Evolutionary conservation across 2,888 invertebrate species (phyloP), one percentile per base, ranked within the genome.

Genomic region (Gordius sp.): DNA sequence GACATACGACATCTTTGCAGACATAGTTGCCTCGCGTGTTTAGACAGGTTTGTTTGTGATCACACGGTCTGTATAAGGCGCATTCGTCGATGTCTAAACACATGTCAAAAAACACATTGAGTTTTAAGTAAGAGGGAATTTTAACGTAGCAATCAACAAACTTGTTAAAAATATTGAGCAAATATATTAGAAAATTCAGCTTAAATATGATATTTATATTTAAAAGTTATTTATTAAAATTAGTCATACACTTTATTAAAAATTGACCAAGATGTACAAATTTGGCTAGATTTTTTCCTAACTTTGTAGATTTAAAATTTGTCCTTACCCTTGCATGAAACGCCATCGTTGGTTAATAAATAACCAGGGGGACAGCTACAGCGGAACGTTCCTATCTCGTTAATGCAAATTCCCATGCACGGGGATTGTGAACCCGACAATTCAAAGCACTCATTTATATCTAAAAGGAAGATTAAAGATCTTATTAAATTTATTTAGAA

Each of bases 1-100:
- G 47, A 20, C 47, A 47, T 8, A 20, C 20, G 8, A 47, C 23
- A 20, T 20, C 47, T 20, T 47, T 47, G 67, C 89, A 89, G 24
- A 79, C 75, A 67, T 76, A 87, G 0, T 84, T 83, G 0, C 89
- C 85, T 8, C 82, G 75, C 0, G 83, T 83, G 65, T 85, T 85
- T 68, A 84, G 83, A 64, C 84, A 85, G n/a, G 84, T 74, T 66
- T 74, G 71, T 20, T 77, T 75, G 1, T 78, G 74, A 57, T 81
- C 82, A 63, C 84, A 84, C 66, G 83, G 84, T 65, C 84, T 84
- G 25, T 83, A 72, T 64, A 59, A 58, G 1, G 39, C 26, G 57
- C 61, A 62, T 59, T 62, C 61, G 57, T 60, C 60, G 41, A 62
- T 54, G 58, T 62, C 61, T 61, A 47, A n/a, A n/a, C n/a, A n/a